Percentiles rank a stretch among this genome's conserved stretches.
These are phyloP conservation scores for Cephus cinctus DNA, from an alignment of 1,140 invertebrate species.

Conservation along the genomic window DNA sequence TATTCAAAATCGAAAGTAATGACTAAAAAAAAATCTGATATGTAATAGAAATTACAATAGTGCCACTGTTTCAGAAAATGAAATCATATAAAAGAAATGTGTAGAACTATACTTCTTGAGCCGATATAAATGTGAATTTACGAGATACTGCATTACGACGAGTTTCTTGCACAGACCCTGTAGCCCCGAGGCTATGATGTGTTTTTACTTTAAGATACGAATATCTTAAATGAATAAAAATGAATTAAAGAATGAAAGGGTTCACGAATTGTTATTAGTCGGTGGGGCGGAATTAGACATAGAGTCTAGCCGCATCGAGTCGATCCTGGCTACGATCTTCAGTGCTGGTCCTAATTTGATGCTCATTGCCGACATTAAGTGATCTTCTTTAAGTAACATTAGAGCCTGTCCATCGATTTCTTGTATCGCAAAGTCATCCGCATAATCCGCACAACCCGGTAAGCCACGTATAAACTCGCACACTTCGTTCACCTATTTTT, in stretches of 20 bases:
- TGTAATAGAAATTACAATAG: not conserved
- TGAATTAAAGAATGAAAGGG: slow-evolving; percentile 11
- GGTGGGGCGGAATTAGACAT: slow-evolving; percentile 37
- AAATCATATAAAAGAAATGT: not conserved
- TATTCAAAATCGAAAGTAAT: not conserved
- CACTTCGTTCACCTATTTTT: slow-evolving; percentile 67
- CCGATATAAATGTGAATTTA: not conserved
- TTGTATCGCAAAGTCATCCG: slow-evolving; percentile 91
- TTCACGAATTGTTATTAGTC: slow-evolving; percentile 40
- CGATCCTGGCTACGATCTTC: slow-evolving; percentile 89
- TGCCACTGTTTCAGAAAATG: not conserved
- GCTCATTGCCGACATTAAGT: slow-evolving; percentile 90
- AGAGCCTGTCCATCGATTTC: slow-evolving; percentile 96
- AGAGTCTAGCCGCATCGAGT: slow-evolving; percentile 68
- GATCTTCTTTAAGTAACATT: slow-evolving; percentile 91
- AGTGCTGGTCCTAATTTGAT: slow-evolving; percentile 94
- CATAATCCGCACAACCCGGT: slow-evolving; percentile 87
- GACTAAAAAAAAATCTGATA: not conserved
- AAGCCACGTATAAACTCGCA: slow-evolving; percentile 85
- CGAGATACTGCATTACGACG: not conserved
- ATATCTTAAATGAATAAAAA: not conserved
- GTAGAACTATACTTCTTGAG: not conserved
- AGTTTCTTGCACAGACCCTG: slow-evolving; percentile 42
- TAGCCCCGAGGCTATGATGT: slow-evolving; percentile 25
- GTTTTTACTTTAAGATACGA: slow-evolving; percentile 4